Conservation (phyloP, 2,113 vertebrate species). For the Cyanoderma ruficeps region DNA sequence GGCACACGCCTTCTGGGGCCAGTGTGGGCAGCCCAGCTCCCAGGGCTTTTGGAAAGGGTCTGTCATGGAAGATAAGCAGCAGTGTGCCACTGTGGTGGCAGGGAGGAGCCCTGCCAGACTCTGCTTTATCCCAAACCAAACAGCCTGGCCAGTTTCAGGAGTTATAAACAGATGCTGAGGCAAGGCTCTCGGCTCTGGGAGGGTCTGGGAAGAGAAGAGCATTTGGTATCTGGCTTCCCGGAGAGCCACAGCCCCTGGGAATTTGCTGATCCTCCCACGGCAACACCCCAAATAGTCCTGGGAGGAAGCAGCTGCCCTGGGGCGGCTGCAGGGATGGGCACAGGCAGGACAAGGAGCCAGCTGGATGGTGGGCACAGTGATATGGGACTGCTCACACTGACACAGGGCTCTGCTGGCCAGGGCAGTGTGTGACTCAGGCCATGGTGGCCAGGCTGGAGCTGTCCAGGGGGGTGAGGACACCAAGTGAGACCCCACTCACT, state of each 20-base stretch:
- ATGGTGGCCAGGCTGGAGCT: neutral
- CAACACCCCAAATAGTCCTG: neutral
- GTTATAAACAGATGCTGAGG: constrained; percentile 69
- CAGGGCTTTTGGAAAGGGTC: constrained; percentile 21
- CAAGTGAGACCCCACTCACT: neutral
- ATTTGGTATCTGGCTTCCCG: constrained; percentile 59
- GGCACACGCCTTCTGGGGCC: constrained; percentile 28
- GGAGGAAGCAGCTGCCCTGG: constrained; percentile 20
- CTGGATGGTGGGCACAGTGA: neutral
- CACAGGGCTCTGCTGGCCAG: accelerated
- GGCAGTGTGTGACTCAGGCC: neutral
- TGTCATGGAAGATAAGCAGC: constrained; percentile 44
- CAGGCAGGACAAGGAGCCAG: neutral
- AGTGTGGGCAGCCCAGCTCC: neutral
- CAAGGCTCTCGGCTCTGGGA: constrained; percentile 25
- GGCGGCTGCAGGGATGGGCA: neutral
- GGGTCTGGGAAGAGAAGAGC: constrained; percentile 46
- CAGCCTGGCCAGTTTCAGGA: constrained; percentile 30
- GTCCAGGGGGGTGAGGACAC: neutral
- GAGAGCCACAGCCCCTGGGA: constrained; percentile 16
- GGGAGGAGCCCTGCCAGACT: constrained; percentile 50
- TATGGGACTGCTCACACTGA: neutral
- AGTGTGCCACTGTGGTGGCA: constrained; percentile 30
- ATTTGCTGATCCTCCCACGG: constrained; percentile 28
- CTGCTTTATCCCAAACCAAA: constrained; percentile 68